Evolutionary conservation across 2,888 invertebrate genomes (phyloP).

Genomic region (Chrysolina oricalcia): DNA sequence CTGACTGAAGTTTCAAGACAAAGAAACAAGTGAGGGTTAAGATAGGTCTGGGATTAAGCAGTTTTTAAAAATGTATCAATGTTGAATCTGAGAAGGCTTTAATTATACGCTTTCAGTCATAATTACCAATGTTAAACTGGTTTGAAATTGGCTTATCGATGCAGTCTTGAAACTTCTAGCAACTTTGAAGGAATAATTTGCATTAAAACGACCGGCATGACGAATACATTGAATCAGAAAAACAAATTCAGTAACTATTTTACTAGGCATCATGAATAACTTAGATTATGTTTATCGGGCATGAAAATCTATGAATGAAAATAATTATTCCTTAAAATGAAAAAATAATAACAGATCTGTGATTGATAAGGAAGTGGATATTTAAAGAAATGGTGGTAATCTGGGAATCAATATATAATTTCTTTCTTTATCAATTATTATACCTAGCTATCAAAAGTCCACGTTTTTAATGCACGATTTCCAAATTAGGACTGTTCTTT

Average conservation of each 20-base stretch:
- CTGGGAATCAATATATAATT: no score
- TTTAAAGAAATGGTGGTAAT: no score
- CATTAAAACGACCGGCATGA: constrained; percentile 30
- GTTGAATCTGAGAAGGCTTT: constrained; percentile 34
- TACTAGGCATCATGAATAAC: no score
- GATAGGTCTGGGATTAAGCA: constrained; percentile 36
- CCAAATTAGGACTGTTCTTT: no score
- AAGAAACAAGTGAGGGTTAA: constrained; percentile 25
- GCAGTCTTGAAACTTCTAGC: constrained; percentile 27
- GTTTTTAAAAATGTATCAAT: constrained; percentile 30
- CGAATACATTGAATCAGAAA: neutral
- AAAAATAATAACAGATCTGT: no score
- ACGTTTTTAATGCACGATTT: no score
- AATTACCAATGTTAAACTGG: constrained; percentile 38
- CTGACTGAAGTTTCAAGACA: constrained; percentile 30
- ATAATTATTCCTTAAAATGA: no score
- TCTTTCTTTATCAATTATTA: no score
- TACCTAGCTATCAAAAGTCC: no score
- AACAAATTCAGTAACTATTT: neutral
- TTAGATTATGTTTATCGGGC: no score
- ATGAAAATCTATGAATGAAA: no score
- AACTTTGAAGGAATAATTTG: constrained; percentile 35
- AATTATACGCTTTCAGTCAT: constrained; percentile 32
- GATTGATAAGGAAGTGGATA: no score
- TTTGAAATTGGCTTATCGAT: constrained; percentile 32